Evolutionary conservation across 2,888 invertebrate genomes (phyloP), one percentile per base, ranked within the genome.

Genomic region (Lithophane leautieri): DNA sequence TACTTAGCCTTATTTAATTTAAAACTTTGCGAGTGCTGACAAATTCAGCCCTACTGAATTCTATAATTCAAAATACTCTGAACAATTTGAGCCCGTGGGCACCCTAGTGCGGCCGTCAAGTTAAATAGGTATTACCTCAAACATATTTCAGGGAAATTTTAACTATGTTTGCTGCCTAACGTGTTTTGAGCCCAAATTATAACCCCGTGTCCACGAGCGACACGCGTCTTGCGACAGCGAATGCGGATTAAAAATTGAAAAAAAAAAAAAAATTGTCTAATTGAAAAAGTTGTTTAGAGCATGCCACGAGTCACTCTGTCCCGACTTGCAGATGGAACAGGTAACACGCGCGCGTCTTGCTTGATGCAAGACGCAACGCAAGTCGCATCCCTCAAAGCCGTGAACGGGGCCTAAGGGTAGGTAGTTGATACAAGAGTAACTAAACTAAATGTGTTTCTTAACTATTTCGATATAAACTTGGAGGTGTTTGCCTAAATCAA

Each of bases 391-490:
- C n/a, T 54, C 1, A 19, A n/a, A 19, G 11, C n/a, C 11, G n/a
- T 67, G 40, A 56, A 56, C 11, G 0, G 2, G 16, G 11, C 11
- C 54, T 66, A 72, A 81, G 78, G 79, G 69, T 68, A 58, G 79
- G 69, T 68, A 58, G 58, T 70, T 62, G 22, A 25, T 68, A 76
- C 40, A 74, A 42, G 54, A 75, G 71, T 47, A 54, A 52, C 40
- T 66, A 56, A 62, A 50, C 42, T 28, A 61, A 68, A 78, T 75
- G 65, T 78, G 63, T 76, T 76, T 19, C 44, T 52, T 68, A 82
- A 86, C 76, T 79, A 86, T 85, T 86, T 82, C 67, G 68, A 84
- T 86, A 82, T 76, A 77, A 82, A 82, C 75, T 77, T 74, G 25
- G 65, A 77, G 76, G 73, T 83, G 76, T 82, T 62, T 63, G 66